phyloP scores from a whole-genome alignment of 2,888 invertebrate species.

The Lasioglossum marginatum region DNA sequence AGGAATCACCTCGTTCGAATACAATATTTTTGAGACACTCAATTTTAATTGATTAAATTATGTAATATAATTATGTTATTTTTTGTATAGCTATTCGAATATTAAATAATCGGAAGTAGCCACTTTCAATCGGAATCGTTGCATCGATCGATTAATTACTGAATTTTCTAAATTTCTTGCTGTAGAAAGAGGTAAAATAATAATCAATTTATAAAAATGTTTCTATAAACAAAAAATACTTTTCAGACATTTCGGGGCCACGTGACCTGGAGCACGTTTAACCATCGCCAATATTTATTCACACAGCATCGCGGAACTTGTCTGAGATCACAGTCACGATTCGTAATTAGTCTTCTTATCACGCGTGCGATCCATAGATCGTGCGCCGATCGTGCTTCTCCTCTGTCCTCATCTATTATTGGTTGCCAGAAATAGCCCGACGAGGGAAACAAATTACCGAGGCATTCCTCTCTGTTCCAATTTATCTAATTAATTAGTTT shows the following conservation, averaged over 20 bases:
- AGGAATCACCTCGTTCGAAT: too few relatives aligned
- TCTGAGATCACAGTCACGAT: conserved; percentile 36
- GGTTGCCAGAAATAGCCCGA: neutral
- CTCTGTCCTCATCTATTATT: conserved; percentile 4
- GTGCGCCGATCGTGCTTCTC: conserved; percentile 33
- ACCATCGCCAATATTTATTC: conserved; percentile 31
- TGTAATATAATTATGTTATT: too few relatives aligned
- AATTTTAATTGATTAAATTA: too few relatives aligned
- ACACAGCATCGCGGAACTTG: conserved; percentile 13
- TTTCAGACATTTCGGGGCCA: neutral
- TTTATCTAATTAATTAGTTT: neutral
- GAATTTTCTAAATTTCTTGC: too few relatives aligned
- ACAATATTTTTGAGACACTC: too few relatives aligned
- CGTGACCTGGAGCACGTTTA: conserved; percentile 1
- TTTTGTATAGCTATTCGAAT: too few relatives aligned
- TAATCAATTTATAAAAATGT: neutral
- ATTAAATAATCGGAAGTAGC: too few relatives aligned
- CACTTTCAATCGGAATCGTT: neutral
- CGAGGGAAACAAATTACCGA: conserved; percentile 4
- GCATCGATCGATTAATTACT: neutral
- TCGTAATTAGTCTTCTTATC: conserved; percentile 51
- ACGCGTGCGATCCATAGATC: conserved; percentile 41
- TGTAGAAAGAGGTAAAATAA: neutral
- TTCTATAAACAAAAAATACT: neutral
- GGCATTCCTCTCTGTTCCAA: neutral